A percentile compares a stretch with the other conserved stretches of the same genome.
phyloP scores from a whole-genome alignment of 1,140 invertebrate genomes.

The Zaprionus vittiger region DNA sequence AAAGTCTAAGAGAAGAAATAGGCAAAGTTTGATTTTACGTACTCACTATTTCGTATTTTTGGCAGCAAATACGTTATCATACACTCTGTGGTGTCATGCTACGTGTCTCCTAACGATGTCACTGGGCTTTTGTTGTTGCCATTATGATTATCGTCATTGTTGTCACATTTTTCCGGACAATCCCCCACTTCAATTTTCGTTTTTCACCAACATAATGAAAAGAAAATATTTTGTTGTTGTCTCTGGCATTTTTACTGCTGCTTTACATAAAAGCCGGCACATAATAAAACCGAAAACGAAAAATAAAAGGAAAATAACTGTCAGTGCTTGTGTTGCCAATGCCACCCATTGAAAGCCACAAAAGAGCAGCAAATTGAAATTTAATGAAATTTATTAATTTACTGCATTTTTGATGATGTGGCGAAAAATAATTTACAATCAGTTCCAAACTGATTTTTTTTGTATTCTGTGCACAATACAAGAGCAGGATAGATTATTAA shows the following conservation, averaged over 20 bases:
- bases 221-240: constrained; percentile 63
- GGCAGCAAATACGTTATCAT: constrained; percentile 17
- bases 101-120: constrained; percentile 9
- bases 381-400: constrained; percentile 65
- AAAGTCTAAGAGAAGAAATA: too few species aligned
- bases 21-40: background rate
- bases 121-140: constrained; percentile 20
- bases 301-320: constrained; percentile 43
- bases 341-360: constrained; percentile 35
- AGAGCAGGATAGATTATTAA: background rate
- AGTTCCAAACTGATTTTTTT: constrained; percentile 25
- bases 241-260: constrained; percentile 46
- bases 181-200: background rate
- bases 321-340: constrained; percentile 27
- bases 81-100: background rate
- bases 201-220: constrained; percentile 48
- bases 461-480: constrained; percentile 8
- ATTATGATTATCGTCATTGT: constrained; percentile 50
- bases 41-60: background rate
- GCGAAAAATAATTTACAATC: constrained; percentile 10
- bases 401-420: constrained; percentile 62
- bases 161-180: constrained; percentile 6
- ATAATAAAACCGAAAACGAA: constrained; percentile 39
- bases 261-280: constrained; percentile 33
- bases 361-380: constrained; percentile 61